Conservation (phyloP, 92 coral and sea anemone species). For the Scolanthus callimorphus region DNA sequence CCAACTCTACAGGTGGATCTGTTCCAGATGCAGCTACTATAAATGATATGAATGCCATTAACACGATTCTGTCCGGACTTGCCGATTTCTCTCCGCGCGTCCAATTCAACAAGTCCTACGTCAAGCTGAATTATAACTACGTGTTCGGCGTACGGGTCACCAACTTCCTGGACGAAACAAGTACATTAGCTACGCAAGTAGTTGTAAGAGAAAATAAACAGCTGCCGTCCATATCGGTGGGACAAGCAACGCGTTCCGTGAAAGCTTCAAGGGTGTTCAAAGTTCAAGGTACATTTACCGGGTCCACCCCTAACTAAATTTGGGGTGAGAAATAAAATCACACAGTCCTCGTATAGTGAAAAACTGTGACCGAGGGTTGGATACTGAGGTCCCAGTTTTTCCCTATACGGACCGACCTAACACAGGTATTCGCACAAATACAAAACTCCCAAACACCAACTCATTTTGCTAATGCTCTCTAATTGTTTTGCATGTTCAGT, state of each 20-base stretch:
- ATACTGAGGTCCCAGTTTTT: too few relatives aligned
- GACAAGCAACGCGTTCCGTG: conserved; percentile 17
- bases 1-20: conserved; percentile 35
- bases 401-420: too few relatives aligned
- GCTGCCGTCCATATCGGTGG: conserved; percentile 40
- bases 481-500: too few relatives aligned
- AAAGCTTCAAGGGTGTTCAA: conserved; percentile 34
- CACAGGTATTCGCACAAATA: too few relatives aligned
- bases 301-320: too few relatives aligned
- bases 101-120: not conserved
- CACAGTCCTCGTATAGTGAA: too few relatives aligned
- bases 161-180: conserved; percentile 53
- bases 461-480: too few relatives aligned
- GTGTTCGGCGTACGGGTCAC: conserved; percentile 46
- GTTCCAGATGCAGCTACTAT: conserved; percentile 15
- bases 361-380: too few relatives aligned
- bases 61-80: conserved; percentile 1
- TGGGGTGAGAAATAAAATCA: too few relatives aligned
- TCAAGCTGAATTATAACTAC: conserved; percentile 37
- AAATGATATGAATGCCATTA: conserved; percentile 27
- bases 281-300: too few relatives aligned
- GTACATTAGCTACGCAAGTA: conserved; percentile 22
- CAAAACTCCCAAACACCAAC: too few relatives aligned
- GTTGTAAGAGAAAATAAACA: conserved; percentile 54
- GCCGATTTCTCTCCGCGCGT: conserved; percentile 2